These are phyloP conservation scores for Pomatostomus ruficeps DNA, from an alignment of 2,113 vertebrate species.

Conservation along the genomic window DNA sequence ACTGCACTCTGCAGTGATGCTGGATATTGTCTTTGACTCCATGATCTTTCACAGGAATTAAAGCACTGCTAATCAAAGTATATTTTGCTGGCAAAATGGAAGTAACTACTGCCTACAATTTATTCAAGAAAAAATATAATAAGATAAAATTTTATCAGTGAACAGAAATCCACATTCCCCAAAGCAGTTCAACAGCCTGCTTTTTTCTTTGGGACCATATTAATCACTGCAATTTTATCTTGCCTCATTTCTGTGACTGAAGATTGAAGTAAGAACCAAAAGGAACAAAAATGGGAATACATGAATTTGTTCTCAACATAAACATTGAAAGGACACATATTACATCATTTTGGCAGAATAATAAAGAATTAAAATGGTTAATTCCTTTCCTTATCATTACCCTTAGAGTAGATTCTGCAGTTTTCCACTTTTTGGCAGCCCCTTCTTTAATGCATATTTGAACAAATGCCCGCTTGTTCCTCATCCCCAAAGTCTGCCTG, in stretches of 20 bases:
- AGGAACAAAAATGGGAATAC: neutral
- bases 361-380: neutral
- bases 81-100: neutral
- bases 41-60: neutral
- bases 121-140: neutral
- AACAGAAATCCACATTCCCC: neutral
- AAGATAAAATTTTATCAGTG: neutral
- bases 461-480: conserved; percentile 3
- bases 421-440: conserved; percentile 5
- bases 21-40: neutral
- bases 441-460: neutral
- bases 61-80: neutral
- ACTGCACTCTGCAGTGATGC: neutral
- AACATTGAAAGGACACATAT: neutral
- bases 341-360: conserved; percentile 1
- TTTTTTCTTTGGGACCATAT: neutral
- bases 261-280: neutral
- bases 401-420: neutral
- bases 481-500: neutral
- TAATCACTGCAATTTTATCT: neutral
- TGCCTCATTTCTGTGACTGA: neutral
- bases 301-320: neutral
- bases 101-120: neutral
- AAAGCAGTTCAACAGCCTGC: neutral
- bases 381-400: conserved; percentile 5